A percentile compares a stretch with the other conserved stretches of the same genome.
Evolutionary conservation across 2,888 invertebrate species (phyloP).

Genomic region (Apeira syringaria): DNA sequence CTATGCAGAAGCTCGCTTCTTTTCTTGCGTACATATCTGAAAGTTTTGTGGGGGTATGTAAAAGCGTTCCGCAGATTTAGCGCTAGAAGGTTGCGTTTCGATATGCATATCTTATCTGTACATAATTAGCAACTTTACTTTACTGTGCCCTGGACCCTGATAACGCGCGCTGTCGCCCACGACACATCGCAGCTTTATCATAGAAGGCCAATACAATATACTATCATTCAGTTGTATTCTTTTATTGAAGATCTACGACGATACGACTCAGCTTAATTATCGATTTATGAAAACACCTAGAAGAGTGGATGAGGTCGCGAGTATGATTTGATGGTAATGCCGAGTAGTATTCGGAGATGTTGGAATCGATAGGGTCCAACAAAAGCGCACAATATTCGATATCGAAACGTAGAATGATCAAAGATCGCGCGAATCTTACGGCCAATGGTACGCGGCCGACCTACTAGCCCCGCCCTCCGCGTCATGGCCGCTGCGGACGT

Average conservation of each 20-base stretch:
- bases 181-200: too few relatives aligned
- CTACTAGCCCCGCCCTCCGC: slow-evolving; percentile 64
- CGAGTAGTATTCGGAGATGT: neutral
- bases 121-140: slow-evolving; percentile 60
- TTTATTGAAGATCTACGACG: too few relatives aligned
- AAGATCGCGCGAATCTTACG: slow-evolving; percentile 53
- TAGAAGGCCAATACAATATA: too few relatives aligned
- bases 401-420: slow-evolving; percentile 49
- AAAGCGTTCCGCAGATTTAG: slow-evolving; percentile 55
- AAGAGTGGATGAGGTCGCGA: neutral
- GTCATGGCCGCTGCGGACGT: slow-evolving; percentile 73
- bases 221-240: too few relatives aligned
- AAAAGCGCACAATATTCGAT: slow-evolving; percentile 35
- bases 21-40: slow-evolving; percentile 38
- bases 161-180: slow-evolving; percentile 40
- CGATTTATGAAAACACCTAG: too few relatives aligned
- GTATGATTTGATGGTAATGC: neutral
- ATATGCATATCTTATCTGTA: slow-evolving; percentile 65
- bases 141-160: slow-evolving; percentile 32
- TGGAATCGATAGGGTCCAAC: slow-evolving; percentile 1
- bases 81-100: slow-evolving; percentile 50
- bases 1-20: slow-evolving; percentile 32
- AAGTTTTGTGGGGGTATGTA: slow-evolving; percentile 54
- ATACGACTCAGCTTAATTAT: too few relatives aligned
- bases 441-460: slow-evolving; percentile 68